Evolutionary conservation across 1,140 invertebrate genomes (phyloP).

Genomic region (Orchestia grillus): DNA sequence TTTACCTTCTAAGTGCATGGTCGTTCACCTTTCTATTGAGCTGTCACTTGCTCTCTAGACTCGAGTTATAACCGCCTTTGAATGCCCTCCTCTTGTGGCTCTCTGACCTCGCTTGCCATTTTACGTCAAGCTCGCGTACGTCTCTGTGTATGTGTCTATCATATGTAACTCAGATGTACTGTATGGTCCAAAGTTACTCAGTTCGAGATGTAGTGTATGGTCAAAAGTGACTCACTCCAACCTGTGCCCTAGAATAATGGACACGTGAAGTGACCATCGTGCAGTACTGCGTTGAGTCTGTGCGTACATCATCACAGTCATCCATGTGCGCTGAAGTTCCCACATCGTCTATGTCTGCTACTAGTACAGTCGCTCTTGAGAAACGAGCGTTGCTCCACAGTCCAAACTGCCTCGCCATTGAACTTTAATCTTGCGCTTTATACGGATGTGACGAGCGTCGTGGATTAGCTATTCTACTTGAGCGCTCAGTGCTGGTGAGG

Average conservation of each 20-base stretch:
- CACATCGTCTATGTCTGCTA: neutral
- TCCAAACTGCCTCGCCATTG: conserved; percentile 20
- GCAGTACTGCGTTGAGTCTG: neutral
- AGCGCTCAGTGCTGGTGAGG: neutral
- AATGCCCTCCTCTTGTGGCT: conserved; percentile 2
- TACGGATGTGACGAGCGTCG: neutral
- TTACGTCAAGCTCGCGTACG: neutral
- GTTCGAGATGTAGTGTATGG: too few relatives aligned
- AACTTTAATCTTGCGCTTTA: neutral
- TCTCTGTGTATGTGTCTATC: neutral
- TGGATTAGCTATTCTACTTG: neutral
- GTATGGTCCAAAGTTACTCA: too few relatives aligned
- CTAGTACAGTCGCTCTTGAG: neutral
- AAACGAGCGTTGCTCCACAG: neutral
- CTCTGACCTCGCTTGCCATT: conserved; percentile 13
- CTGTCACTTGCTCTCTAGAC: neutral
- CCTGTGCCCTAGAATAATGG: neutral
- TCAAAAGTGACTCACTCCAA: neutral
- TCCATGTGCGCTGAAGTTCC: neutral
- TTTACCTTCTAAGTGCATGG: neutral
- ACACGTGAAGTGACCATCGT: neutral
- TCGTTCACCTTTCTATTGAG: neutral
- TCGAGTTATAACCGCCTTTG: neutral
- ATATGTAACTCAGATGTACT: neutral
- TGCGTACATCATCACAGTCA: neutral